Base-by-base conservation (phyloP, 1,140 invertebrate species). In the Zaprionus camerounensis region DNA sequence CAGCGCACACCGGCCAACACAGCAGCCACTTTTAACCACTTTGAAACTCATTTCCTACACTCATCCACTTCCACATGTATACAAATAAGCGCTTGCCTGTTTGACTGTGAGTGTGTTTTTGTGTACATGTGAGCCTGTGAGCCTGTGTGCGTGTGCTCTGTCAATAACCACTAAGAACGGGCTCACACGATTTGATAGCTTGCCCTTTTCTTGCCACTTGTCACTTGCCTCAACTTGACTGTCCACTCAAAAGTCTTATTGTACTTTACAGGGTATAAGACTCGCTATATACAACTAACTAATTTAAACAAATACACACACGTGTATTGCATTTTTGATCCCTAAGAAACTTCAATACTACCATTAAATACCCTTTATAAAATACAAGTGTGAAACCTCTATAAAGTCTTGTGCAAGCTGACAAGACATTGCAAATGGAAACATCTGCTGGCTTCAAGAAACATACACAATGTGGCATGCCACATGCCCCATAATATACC, bases 11-110 rank as follows among this genome's bases (percentile, higher is more conserved):
- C 76, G 78, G 72, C 80, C 71, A 79, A 71, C 68, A 71, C 65
- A 78, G 76, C 80, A 82, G 70, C 20, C 71, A 88, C 84, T 88
- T 87, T 88, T 74, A 88, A 91, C 72, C 85, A 90, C 81, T 88
- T 90, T 82, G 57, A 81, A 88, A 85, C 75, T 90, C 81, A 88
- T 88, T 88, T 88, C 82, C 85, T 90, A 88, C 81, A 73, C 85
- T 84, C 81, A 71, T 51, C 71, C 85, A 81, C 85, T 81, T 71
- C 78, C 57, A 84, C 78, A 81, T 84, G 81, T 85, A 81, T 75
- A 80, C 62, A 78, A 69, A 73, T 71, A 65, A 56, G 58, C 59
- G 38, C 17, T 38, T 7, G 20, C 31, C n/a, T 51, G n/a, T 28
- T 5, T 17, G 26, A 20, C 20, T 56, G 26, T 36, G 55, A 2